phyloP scores from a whole-genome alignment of 2,888 invertebrate genomes.

The Lymantria monacha region DNA sequence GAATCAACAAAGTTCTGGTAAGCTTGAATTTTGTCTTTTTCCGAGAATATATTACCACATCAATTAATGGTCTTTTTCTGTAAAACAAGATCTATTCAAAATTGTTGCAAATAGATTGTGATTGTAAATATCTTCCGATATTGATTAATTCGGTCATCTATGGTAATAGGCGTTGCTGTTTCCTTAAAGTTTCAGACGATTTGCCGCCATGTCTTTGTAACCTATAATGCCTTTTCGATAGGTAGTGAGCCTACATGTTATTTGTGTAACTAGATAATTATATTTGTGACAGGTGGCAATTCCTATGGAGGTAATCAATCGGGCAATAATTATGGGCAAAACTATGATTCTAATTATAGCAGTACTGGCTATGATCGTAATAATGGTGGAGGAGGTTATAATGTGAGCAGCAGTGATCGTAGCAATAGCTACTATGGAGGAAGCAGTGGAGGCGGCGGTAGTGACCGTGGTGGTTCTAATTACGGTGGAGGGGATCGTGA shows the following conservation, averaged over 20 bases:
- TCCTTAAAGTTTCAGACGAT: neutral
- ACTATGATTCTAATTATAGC: conserved; percentile 56
- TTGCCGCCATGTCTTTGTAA: neutral
- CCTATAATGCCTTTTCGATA: too few species aligned
- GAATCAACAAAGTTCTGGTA: conserved; percentile 60
- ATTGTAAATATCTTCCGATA: too few species aligned
- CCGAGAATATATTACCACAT: too few species aligned
- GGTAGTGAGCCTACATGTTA: neutral
- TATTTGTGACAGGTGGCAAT: conserved; percentile 43
- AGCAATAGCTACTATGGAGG: conserved; percentile 15
- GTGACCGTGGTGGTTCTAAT: conserved; percentile 36
- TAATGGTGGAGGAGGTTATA: conserved; percentile 32
- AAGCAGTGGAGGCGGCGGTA: conserved; percentile 34
- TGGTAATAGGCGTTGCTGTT: too few species aligned
- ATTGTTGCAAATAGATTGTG: too few species aligned
- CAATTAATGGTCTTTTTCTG: too few species aligned
- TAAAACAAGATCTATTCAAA: too few species aligned
- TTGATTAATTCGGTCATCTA: too few species aligned
- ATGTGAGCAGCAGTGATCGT: conserved; percentile 50
- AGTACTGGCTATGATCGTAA: conserved; percentile 47
- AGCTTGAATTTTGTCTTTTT: conserved; percentile 12
- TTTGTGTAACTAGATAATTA: neutral
- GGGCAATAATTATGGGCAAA: conserved; percentile 62
- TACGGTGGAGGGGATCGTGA: conserved; percentile 60
- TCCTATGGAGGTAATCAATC: conserved; percentile 54